Base-by-base conservation (phyloP, 2,113 vertebrate species). In the Neoarius graeffei region DNA sequence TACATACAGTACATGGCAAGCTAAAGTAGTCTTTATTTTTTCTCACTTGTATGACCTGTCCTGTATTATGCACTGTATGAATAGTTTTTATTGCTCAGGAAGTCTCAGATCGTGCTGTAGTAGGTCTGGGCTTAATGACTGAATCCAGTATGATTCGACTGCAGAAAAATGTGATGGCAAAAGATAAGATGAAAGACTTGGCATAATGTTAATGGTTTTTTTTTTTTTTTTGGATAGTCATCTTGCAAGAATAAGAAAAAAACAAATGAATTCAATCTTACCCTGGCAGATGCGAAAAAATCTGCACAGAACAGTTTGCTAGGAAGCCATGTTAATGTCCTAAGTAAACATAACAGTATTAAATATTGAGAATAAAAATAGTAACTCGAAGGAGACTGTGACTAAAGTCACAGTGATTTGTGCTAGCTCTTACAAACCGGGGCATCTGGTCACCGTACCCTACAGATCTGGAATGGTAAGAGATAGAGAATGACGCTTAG, bases 1-100 rank as follows among this genome's bases (percentile, higher is more conserved):
- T 87, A n/a, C 35, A 87, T 69, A 84, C 50, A 88, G 86, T 69
- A 81, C 50, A 88, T 73, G 74, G 57, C 57, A 86, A 64, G 19
- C 19, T 67, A 67, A 76, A 86, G 64, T 10, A 84, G 25, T 62
- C 7, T 85, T 77, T 62, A 60, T 62, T 56, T 74, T 57, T 59
- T 85, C 52, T 52, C 13, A 64, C 74, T 42, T 52, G 7, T 30
- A 74, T 42, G 71, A 69, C 57, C 59, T 76, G 56, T 52, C 69
- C 11, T 52, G 15, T 23, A 20, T 54, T 35, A 15, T 30, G n/a
- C 5, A 69, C 25, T 5, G 15, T 50, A 84, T 52, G 8, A 56
- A 59, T 30, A 48, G 57, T 73, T 74, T 85, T 27, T 52, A 27
- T 69, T 50, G 52, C 15, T 19, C 15, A 56, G 9, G 27, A 10